Conservation (phyloP, 2,113 vertebrate species). For the Chelonoidis abingdonii region DNA sequence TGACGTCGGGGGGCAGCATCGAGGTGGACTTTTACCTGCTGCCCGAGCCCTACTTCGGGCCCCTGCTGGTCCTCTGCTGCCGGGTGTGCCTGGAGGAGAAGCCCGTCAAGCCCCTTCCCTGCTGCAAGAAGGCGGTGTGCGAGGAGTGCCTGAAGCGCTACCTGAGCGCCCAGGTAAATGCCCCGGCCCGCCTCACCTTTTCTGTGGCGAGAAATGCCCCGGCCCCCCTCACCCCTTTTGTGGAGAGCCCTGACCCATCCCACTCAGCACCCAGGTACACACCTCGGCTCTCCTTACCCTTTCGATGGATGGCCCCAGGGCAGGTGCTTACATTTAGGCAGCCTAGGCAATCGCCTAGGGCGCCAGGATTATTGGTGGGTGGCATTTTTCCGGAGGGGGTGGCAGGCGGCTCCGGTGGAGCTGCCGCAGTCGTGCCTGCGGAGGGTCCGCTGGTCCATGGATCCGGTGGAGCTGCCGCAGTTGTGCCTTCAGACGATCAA, state of each 20-base stretch:
- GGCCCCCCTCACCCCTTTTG: neutral
- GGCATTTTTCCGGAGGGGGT: too few relatives aligned
- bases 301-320: neutral
- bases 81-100: constrained; percentile 94
- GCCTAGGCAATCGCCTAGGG: too few relatives aligned
- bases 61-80: constrained; percentile 84
- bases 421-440: too few relatives aligned
- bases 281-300: neutral
- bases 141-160: constrained; percentile 94
- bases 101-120: constrained; percentile 88
- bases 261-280: too few relatives aligned
- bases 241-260: neutral
- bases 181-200: neutral
- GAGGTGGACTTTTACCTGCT: constrained; percentile 78
- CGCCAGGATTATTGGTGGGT: too few relatives aligned
- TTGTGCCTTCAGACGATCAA: too few relatives aligned
- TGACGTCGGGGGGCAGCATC: constrained; percentile 59
- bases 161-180: constrained; percentile 91
- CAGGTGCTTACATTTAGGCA: too few relatives aligned
- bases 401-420: too few relatives aligned
- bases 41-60: constrained; percentile 78
- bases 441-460: too few relatives aligned
- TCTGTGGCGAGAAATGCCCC: neutral
- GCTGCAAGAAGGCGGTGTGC: constrained; percentile 95
- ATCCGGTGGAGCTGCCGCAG: too few relatives aligned